Conservation (phyloP, 2,797 vertebrate species). For the Crocidura indochinensis region DNA sequence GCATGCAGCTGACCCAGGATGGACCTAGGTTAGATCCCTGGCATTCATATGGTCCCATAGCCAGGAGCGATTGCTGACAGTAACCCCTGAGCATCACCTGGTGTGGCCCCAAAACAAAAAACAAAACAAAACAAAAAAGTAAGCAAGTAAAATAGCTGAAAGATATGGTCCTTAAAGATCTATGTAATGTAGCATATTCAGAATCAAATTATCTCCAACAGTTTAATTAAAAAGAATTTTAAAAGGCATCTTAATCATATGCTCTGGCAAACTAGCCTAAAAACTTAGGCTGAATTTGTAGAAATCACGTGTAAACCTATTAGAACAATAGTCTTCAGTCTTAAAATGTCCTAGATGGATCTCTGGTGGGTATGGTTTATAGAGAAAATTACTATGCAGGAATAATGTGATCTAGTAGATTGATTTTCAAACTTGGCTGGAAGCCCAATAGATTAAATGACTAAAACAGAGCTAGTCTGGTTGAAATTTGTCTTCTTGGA, state of each 20-base stretch:
- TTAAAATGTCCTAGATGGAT: background rate
- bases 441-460: background rate
- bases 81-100: too few relatives aligned
- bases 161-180: background rate
- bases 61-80: too few relatives aligned
- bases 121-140: too few relatives aligned
- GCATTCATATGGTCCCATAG: too few relatives aligned
- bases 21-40: too few relatives aligned
- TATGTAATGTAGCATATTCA: background rate
- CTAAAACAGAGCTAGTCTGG: slow-evolving; percentile 2
- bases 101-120: too few relatives aligned
- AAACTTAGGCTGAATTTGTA: background rate
- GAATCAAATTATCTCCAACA: background rate
- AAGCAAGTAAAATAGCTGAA: background rate
- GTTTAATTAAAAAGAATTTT: slow-evolving; percentile 2
- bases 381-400: slow-evolving; percentile 10
- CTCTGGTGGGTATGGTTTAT: background rate
- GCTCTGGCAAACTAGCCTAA: background rate
- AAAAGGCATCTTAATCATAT: background rate
- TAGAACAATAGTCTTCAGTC: slow-evolving; percentile 1
- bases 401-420: slow-evolving; percentile 36
- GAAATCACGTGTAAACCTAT: background rate
- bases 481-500: background rate
- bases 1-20: too few relatives aligned
- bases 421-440: slow-evolving; percentile 51